A percentile compares a stretch with the other conserved stretches of the same genome.
Evolutionary conservation across 2,888 invertebrate genomes (phyloP).

Genomic region (Kryphioiulus occultus): DNA sequence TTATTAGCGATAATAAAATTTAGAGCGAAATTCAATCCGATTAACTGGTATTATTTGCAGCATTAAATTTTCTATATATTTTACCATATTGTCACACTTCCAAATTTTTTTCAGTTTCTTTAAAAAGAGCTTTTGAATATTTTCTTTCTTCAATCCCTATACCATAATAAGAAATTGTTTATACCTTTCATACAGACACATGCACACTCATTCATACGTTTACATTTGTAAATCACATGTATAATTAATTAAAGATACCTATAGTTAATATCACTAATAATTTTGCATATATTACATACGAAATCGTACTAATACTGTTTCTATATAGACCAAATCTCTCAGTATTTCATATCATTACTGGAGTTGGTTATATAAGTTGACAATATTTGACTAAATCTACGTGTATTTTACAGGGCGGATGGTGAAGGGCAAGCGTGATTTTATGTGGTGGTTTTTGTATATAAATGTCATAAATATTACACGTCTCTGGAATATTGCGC

Average conservation of each 20-base stretch:
- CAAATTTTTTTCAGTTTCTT: neutral
- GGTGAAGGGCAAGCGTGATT: conserved; percentile 51
- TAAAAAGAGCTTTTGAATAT: neutral
- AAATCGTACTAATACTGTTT: conserved; percentile 47
- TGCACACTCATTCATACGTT: neutral
- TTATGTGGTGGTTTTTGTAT: conserved; percentile 43
- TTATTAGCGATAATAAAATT: neutral
- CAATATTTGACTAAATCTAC: conserved; percentile 46
- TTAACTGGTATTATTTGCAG: neutral
- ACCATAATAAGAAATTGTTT: neutral
- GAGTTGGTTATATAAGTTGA: conserved; percentile 40
- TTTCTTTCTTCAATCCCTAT: neutral
- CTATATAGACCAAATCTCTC: conserved; percentile 36
- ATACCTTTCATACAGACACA: neutral
- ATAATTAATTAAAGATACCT: neutral
- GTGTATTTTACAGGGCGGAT: conserved; percentile 52
- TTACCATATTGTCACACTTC: neutral
- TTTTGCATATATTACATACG: conserved; percentile 39
- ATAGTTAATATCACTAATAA: neutral
- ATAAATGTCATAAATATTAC: conserved; percentile 44
- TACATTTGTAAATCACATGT: neutral
- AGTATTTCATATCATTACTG: neutral
- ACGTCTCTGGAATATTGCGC: conserved; percentile 17
- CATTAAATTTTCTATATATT: neutral
- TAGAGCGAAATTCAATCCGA: too few relatives aligned